Base-by-base conservation (phyloP, 2,888 invertebrate species). In the Trachelus tabidus region DNA sequence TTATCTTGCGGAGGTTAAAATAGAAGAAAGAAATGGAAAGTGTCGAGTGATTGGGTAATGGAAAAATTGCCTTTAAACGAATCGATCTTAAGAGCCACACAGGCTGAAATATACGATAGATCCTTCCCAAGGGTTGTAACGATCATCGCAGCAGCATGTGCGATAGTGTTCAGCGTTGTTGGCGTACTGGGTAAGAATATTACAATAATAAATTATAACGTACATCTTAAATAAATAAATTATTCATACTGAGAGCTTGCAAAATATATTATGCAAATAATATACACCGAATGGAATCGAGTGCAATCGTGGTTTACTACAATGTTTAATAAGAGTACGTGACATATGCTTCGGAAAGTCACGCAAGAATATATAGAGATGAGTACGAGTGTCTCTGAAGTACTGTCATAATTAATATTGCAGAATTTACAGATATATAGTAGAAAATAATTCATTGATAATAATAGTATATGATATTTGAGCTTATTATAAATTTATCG, bases 141-240 rank as follows among this genome's bases (percentile, higher is more conserved):
- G 56, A 93, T 96, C 85, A 93, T 95, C 87, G 97, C 97, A 31
- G 96, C 96, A 37, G 93, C 93, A 78, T 96, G 96, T 90, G 97
- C 97, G 68, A 95, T 96, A 85, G 90, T 96, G 77, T 97, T 97
- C 92, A 95, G 95, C 88, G 91, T 96, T 78, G 93, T 97, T 73
- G 97, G 97, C 80, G 94, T 97, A 80, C 92, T 95, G 80, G 97
- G 97, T 97, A 92, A 94, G 94, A 56, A 23, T 56, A 56, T 56
- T 23, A 23, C 0, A 79, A 56, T 56, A 56, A 23, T 23, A 23
- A 56, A 56, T 3, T 23, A 3, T 2, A 23, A 56, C 76, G 31
- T 30, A 68, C 33, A 75, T 68, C n/a, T 73, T 34, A 37, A 30
- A 34, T 69, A 71, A 33, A 76, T 76, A 76, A 77, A 74, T 56